Percentiles rank a stretch among this genome's conserved stretches.
Evolutionary conservation across 2,113 vertebrate species (phyloP).

Genomic region (Agapornis roseicollis): DNA sequence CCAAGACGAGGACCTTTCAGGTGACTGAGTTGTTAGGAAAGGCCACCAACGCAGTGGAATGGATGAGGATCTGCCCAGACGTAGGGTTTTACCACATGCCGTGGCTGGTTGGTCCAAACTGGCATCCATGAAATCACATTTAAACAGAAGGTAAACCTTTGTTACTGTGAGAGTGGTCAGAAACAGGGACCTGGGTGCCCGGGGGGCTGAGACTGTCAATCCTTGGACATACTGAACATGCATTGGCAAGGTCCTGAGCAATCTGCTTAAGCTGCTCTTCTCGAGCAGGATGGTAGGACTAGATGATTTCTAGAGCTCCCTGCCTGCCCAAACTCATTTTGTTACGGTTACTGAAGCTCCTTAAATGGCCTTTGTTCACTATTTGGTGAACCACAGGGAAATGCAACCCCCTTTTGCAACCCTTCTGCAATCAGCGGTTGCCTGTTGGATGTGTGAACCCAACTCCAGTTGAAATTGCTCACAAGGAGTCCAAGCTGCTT

Average conservation of each 20-base stretch:
- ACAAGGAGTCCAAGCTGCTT: neutral
- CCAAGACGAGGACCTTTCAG: neutral
- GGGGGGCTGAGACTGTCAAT: neutral
- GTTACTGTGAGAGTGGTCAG: neutral
- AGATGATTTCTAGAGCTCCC: neutral
- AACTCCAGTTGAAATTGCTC: neutral
- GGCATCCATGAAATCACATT: neutral
- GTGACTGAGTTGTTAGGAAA: neutral
- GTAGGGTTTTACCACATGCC: rapidly evolving
- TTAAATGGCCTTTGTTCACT: neutral
- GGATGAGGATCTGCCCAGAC: neutral
- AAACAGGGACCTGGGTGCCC: neutral
- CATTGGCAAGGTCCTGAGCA: neutral
- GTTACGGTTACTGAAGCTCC: neutral
- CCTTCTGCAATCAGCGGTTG: neutral
- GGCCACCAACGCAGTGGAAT: neutral
- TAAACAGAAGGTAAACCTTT: neutral
- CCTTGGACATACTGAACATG: neutral
- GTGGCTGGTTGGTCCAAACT: neutral
- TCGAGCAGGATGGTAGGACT: neutral
- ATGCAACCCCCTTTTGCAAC: neutral
- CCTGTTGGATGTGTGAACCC: neutral
- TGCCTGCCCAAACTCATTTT: neutral
- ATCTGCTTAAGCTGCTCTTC: neutral
- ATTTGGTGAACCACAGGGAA: neutral